Evolutionary conservation across 2,113 vertebrate species (phyloP), one percentile per base, ranked within the genome.

Genomic region (Corvus hawaiiensis): DNA sequence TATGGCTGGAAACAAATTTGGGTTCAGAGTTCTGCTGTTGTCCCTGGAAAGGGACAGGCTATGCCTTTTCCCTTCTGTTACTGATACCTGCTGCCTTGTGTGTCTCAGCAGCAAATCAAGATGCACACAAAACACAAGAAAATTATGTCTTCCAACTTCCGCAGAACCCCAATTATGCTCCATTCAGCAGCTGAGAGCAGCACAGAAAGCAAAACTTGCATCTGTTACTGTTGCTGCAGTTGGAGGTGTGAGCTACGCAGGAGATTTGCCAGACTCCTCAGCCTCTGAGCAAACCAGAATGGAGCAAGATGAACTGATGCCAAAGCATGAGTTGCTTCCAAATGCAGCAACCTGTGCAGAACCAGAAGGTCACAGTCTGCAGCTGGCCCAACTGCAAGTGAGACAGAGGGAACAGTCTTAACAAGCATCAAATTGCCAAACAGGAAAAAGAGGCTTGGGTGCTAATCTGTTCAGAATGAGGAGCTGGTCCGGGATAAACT

Each of bases 311-410:
- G 72, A 93, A 93, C 27, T 37, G 58, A 67, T 88, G 94, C 94
- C 96, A 96, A 94, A 84, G 56, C 85, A 86, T 56, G 83, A 90
- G 32, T 64, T 68, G 48, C 52, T 96, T 96, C 90, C 86, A 93
- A 95, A 93, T 48, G 79, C 88, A 94, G 72, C 87, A 96, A 93
- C 91, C 90, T 96, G 95, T 92, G 90, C 83, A 52, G 87, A 96
- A 96, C 39, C 92, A 95, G 94, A 96, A 96, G 96, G 95, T 97
- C 96, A 92, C 75, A 96, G 72, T 66, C 78, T 95, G 79, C 85
- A 93, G 67, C 92, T 97, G 93, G 93, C 64, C 67, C 72, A 74
- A 39, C 59, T 78, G 74, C 72, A 91, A 94, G 55, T 17, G 64
- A 86, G 90, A 94, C 87, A 88, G 92, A 92, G 90, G 73, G 92